Percentiles rank a stretch among this genome's conserved stretches.
Evolutionary conservation across 1,140 invertebrate species (phyloP).

Genomic region (Sinella curviseta): DNA sequence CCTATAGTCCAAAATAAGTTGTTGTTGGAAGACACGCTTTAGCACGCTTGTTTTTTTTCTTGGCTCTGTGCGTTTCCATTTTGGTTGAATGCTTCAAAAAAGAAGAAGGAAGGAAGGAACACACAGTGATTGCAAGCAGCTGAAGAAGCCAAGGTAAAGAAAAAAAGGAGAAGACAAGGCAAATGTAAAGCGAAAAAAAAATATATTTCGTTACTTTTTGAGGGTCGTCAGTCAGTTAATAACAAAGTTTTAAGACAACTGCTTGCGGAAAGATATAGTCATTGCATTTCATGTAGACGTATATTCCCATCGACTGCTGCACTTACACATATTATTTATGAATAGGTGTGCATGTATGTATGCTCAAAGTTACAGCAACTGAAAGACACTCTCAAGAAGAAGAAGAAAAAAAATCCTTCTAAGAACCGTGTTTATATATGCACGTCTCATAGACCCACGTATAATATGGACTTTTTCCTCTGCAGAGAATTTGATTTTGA

Average conservation of each 20-base stretch:
- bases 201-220: neutral
- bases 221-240: constrained; percentile 16
- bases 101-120: neutral
- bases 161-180: no score
- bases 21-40: neutral
- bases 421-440: no score
- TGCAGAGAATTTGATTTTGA: neutral
- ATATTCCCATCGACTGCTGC: no score
- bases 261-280: no score
- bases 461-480: neutral
- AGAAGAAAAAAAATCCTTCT: no score
- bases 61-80: neutral
- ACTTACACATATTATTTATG: neutral
- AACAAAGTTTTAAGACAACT: constrained; percentile 18
- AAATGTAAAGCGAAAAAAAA: constrained; percentile 9
- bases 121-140: neutral
- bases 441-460: neutral
- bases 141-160: constrained; percentile 13
- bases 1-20: no score
- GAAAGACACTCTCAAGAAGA: constrained; percentile 18
- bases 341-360: neutral
- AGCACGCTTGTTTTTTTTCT: neutral
- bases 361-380: neutral
- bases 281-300: no score
- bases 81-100: neutral